Base-by-base conservation (phyloP, 2,888 invertebrate genomes). In the Coremacera marginata region DNA sequence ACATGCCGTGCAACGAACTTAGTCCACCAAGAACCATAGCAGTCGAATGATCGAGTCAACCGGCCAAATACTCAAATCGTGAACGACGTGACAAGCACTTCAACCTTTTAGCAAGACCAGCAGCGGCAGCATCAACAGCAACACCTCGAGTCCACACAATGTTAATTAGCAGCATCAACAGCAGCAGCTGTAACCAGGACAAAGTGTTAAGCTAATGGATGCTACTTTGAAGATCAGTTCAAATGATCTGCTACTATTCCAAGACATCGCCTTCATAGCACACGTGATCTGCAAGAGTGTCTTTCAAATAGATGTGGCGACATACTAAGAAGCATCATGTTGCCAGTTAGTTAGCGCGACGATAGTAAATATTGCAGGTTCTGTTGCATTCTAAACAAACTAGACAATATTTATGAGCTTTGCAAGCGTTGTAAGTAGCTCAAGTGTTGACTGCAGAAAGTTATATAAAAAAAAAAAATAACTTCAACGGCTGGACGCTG, bases 111-210 rank as follows among this genome's bases (percentile, higher is more conserved):
- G n/a, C 34, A 44, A 22, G 4, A 14, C 37, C 44, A 63, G 62
- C 49, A 62, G 49, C 19, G 62, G 60, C 44, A 25, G 19, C 76
- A 60, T 60, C 19, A 60, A 44, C 44, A 4, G 44, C 67, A 52
- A 70, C 74, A 73, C 72, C 73, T 62, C 57, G 14, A 51, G 60
- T 65, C 71, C 71, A 75, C 76, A 76, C 80, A 76, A 77, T 71
- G 77, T 78, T 78, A 78, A 79, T 80, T 79, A 79, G 70, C 51
- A 70, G 37, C 74, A 60, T 55, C 67, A 57, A 37, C 65, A 71
- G 22, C 72, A 62, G 25, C 72, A 55, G 65, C 31, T 25, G 37
- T 55, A 44, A 25, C 22, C 44, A 44, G 44, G 34, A 14, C 52
- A 22, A 70, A 70, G 70, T 70, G 55, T 31, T 68, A 14, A 27